Evolutionary conservation across 1,140 invertebrate species (phyloP).

Genomic region (Trichoplusia ni): DNA sequence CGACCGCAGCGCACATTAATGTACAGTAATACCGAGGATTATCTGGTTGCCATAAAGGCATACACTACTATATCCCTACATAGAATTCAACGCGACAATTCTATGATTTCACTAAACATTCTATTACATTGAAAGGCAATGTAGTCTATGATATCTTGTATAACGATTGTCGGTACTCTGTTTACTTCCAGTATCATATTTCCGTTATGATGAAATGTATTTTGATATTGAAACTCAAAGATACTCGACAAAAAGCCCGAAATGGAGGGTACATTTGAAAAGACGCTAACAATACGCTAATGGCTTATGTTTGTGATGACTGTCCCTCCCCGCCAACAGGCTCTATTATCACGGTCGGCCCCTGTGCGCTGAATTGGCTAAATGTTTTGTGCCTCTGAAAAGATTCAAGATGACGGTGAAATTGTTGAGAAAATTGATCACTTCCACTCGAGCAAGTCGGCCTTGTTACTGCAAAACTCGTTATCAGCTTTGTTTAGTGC

Average conservation of each 20-base stretch:
- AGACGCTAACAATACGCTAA: constrained; percentile 72
- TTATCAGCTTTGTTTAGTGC: constrained; percentile 42
- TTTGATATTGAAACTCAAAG: constrained; percentile 39
- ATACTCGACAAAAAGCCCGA: constrained; percentile 48
- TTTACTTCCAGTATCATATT: constrained; percentile 11
- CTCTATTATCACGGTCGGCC: constrained; percentile 70
- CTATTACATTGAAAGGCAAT: too few relatives aligned
- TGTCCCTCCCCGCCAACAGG: constrained; percentile 68
- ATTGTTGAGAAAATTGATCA: constrained; percentile 79
- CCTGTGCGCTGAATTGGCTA: constrained; percentile 76
- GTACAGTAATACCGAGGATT: too few relatives aligned
- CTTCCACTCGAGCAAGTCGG: constrained; percentile 66
- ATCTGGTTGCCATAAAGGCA: too few relatives aligned
- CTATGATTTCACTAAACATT: too few relatives aligned
- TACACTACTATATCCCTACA: too few relatives aligned
- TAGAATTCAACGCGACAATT: too few relatives aligned
- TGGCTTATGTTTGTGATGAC: constrained; percentile 75
- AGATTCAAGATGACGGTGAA: constrained; percentile 77
- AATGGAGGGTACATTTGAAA: constrained; percentile 58
- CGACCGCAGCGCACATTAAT: too few relatives aligned
- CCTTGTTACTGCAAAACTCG: constrained; percentile 56
- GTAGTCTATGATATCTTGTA: too few relatives aligned
- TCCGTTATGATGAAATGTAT: constrained; percentile 27
- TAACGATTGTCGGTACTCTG: too few relatives aligned
- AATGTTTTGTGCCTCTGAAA: constrained; percentile 77